Base-by-base conservation (phyloP, 2,797 vertebrate genomes). In the Paedocypris micromegethes region DNA sequence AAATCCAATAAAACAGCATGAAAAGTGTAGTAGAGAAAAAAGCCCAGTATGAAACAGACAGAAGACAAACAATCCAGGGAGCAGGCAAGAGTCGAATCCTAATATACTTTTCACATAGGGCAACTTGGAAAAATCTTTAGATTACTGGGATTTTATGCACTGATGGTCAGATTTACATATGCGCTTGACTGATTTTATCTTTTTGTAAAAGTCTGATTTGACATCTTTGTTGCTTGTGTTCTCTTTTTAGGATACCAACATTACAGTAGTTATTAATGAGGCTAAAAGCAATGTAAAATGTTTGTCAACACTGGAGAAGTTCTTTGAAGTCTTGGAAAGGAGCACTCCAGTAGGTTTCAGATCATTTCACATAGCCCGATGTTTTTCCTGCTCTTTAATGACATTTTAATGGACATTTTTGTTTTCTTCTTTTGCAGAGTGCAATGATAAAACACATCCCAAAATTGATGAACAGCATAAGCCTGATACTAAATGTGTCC, bases 271-370 rank as follows among this genome's bases (percentile, higher is more conserved):
- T 71, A 84, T 90, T 6, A 92, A 92, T 78, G 91, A 94, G 77
- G 92, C 92, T 23, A 94, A 93, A 72, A 88, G 92, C 83, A 93
- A 92, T 0, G 89, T 93, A 70, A 92, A 87, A 79, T 93, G 88
- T 71, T 85, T 94, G 38, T 84, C 85, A 76, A 87, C 86, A 0
- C 46, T 93, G 81, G 90, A 92, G 68, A 89, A 82, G 72, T 90
- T 88, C 83, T 92, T 93, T 58, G 80, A 80, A 9, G 85, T 80
- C 0, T 84, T 93, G 82, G 85, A 78, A 47, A 87, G 78, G 72
- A 82, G 85, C 72, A 83, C 84, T 59, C 91, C 91, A 68, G 91
- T 93, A 84, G 87, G 84, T 7, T 61, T 6, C 38, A 57, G 9
- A 37, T 23, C 47, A 23, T 3, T 58, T n/a, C 38, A 41, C 5